Conservation (phyloP, 2,888 invertebrate genomes). For the Heteromurus nitidus region DNA sequence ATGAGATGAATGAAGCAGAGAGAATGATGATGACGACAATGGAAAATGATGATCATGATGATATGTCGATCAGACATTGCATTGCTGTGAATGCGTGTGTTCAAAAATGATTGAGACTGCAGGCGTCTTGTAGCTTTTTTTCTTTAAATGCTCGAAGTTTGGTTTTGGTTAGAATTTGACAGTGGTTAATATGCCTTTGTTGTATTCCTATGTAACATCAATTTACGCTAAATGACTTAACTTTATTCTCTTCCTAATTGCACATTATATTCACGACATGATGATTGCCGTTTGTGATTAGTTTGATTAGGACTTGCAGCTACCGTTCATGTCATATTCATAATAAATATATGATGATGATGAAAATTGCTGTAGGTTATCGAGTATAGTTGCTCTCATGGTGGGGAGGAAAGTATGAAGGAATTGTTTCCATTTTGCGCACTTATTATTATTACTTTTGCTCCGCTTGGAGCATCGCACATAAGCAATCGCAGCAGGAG, state of each 20-base stretch:
- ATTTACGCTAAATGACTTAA: conserved; percentile 33
- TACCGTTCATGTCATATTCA: conserved; percentile 25
- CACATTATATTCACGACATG: conserved; percentile 42
- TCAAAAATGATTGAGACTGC: no score
- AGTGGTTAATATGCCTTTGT: conserved; percentile 34
- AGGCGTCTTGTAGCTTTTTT: no score
- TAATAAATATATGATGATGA: conserved; percentile 18
- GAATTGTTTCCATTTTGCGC: not conserved
- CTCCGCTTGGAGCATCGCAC: not conserved
- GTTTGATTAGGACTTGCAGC: conserved; percentile 17
- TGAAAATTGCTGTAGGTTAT: conserved; percentile 4
- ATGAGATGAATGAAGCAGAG: conserved; percentile 25
- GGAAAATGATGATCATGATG: not conserved
- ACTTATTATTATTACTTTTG: not conserved
- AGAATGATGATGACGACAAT: conserved; percentile 16
- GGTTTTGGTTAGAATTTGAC: conserved; percentile 20
- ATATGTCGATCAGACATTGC: not conserved
- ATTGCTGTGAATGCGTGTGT: not conserved
- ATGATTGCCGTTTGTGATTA: conserved; percentile 35
- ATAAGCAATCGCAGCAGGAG: conserved; percentile 36
- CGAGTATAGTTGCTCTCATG: no score
- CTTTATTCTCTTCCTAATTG: conserved; percentile 37
- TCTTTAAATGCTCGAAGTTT: no score
- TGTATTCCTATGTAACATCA: not conserved
- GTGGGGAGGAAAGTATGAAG: not conserved